Percentiles rank a stretch among this genome's conserved stretches.
These are phyloP conservation scores for Graptemys geographica DNA, from an alignment of 2,797 vertebrate genomes.

Conservation along the genomic window DNA sequence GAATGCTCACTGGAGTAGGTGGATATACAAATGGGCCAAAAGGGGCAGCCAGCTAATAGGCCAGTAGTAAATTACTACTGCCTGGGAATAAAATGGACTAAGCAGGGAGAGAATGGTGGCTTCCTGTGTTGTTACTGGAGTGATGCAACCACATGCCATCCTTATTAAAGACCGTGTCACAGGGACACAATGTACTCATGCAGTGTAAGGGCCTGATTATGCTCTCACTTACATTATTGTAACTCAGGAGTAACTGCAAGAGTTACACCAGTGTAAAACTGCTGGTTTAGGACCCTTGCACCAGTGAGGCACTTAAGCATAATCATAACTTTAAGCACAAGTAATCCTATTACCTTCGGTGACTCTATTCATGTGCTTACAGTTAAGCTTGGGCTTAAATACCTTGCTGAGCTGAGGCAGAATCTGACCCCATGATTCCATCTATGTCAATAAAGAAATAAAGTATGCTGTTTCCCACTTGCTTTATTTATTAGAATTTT, in stretches of 20 bases:
- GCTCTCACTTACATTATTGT: neutral
- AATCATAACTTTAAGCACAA: neutral
- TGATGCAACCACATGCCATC: neutral
- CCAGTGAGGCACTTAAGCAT: neutral
- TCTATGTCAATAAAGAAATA: neutral
- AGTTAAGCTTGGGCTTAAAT: neutral
- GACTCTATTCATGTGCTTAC: neutral
- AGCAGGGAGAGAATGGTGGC: neutral
- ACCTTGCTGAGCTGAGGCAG: neutral
- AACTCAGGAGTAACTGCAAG: neutral
- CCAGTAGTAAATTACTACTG: neutral
- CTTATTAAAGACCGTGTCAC: neutral
- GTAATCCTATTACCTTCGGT: neutral
- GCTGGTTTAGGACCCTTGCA: neutral
- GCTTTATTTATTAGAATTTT: conserved; percentile 9
- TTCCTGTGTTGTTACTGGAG: no score
- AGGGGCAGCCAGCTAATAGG: conserved; percentile 7
- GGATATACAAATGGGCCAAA: neutral
- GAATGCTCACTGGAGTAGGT: neutral
- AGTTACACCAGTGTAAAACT: neutral
- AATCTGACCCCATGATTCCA: neutral
- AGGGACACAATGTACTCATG: neutral
- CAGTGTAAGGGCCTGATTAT: neutral
- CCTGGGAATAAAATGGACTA: neutral
- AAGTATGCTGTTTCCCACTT: neutral